These are phyloP conservation scores for Schmidtea mediterranea DNA, from an alignment of 1,140 invertebrate species.

Conservation along the genomic window DNA sequence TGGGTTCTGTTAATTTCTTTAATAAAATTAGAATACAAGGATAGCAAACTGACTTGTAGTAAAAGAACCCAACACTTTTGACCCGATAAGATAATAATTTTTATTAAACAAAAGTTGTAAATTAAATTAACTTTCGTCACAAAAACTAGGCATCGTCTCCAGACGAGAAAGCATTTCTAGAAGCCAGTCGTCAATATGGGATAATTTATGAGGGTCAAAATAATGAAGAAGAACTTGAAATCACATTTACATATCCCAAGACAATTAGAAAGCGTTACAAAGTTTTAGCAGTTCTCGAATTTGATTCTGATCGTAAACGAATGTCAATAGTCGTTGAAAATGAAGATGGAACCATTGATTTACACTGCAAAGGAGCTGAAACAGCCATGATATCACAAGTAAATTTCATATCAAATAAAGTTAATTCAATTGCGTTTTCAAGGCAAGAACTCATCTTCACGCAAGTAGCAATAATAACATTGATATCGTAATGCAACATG, in stretches of 20 bases:
- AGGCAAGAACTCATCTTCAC: no score
- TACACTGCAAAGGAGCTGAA: slow-evolving; percentile 46
- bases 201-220: background rate
- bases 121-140: no score
- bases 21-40: no score
- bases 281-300: slow-evolving; percentile 32
- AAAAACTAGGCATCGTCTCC: slow-evolving; percentile 40
- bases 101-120: no score
- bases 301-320: slow-evolving; percentile 36
- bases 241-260: slow-evolving; percentile 9
- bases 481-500: no score
- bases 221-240: no score
- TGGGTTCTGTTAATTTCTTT: no score
- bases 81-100: background rate
- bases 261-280: slow-evolving; percentile 20
- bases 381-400: slow-evolving; percentile 36
- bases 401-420: background rate
- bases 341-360: background rate
- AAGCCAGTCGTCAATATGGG: slow-evolving; percentile 36
- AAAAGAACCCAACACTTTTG: slow-evolving; percentile 2
- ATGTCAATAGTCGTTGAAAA: slow-evolving; percentile 37
- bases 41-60: no score
- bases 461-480: no score
- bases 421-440: no score
- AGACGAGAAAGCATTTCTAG: slow-evolving; percentile 56